phyloP scores from a whole-genome alignment of 2,888 invertebrate genomes.

The Eilema depressum region DNA sequence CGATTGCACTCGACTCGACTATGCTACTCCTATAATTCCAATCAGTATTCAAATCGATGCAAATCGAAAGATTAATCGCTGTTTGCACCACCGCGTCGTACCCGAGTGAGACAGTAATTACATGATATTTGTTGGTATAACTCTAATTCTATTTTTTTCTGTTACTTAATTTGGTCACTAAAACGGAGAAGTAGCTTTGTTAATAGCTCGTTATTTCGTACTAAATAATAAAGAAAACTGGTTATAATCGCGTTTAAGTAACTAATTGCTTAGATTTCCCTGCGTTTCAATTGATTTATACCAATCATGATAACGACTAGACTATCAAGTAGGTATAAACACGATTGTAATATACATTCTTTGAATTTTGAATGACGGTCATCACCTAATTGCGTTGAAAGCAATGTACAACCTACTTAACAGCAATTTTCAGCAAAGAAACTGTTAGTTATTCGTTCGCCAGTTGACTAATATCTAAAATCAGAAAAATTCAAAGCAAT shows the following conservation, averaged over 20 bases:
- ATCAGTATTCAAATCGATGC: conserved; percentile 83
- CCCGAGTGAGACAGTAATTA: conserved; percentile 62
- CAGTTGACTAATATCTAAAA: no score
- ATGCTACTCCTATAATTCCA: conserved; percentile 70
- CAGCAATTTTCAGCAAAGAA: neutral
- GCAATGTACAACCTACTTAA: neutral
- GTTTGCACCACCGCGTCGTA: conserved; percentile 66
- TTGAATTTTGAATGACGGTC: neutral
- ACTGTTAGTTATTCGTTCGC: neutral
- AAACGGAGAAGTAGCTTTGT: neutral
- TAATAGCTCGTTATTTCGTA: neutral
- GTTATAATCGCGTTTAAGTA: neutral
- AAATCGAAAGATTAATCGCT: conserved; percentile 80
- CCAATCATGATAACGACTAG: neutral
- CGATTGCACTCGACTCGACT: conserved; percentile 61
- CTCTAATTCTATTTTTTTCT: conserved; percentile 40
- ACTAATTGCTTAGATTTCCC: neutral
- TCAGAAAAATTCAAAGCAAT: no score
- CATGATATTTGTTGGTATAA: conserved; percentile 56
- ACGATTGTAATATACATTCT: neutral
- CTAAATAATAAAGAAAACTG: neutral
- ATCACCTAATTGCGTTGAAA: neutral
- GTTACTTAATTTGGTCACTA: conserved; percentile 31
- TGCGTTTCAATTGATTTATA: neutral
- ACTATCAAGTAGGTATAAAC: no score